A percentile compares a stretch with the other conserved stretches of the same genome.
These are phyloP conservation scores for Lepus oiostolus DNA, from an alignment of 2,797 vertebrate genomes.

Conservation along the genomic window DNA sequence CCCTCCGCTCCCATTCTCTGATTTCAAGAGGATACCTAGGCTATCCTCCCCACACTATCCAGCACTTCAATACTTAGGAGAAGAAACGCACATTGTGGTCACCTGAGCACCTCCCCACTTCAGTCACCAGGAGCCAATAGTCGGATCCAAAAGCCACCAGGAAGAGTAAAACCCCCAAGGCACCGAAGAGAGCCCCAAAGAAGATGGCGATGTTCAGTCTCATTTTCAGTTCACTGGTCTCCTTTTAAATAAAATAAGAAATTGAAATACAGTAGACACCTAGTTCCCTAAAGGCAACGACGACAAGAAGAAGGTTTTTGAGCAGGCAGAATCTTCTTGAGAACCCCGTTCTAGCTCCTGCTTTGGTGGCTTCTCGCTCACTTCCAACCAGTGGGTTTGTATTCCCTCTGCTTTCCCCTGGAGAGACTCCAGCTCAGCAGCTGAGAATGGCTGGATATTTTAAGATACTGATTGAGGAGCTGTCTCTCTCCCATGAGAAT, in stretches of 20 bases:
- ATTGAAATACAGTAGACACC: background rate
- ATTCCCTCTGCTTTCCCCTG: conserved; percentile 83
- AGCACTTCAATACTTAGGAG: conserved; percentile 55
- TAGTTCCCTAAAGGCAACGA: conserved; percentile 43
- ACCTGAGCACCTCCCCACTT: conserved; percentile 91
- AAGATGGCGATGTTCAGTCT: conserved; percentile 95
- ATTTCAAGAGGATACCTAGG: background rate
- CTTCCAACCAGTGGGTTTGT: background rate
- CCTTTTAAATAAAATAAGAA: background rate
- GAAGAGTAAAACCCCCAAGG: conserved; percentile 94
- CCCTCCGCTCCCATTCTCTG: background rate
- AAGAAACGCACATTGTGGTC: conserved; percentile 87
- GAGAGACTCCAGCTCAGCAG: conserved; percentile 86
- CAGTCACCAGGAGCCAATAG: conserved; percentile 97
- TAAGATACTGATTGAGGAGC: conserved; percentile 92
- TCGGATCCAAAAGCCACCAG: conserved; percentile 97
- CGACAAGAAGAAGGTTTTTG: conserved; percentile 39
- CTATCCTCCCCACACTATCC: background rate
- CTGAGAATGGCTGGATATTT: conserved; percentile 93
- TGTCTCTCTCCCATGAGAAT: conserved; percentile 86
- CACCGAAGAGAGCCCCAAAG: conserved; percentile 97
- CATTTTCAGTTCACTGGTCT: conserved; percentile 87
- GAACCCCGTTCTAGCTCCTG: conserved; percentile 71
- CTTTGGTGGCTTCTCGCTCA: conserved; percentile 73
- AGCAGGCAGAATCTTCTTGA: conserved; percentile 68